Conservation (phyloP, 2,113 vertebrate genomes). For the Strigops habroptila region DNA sequence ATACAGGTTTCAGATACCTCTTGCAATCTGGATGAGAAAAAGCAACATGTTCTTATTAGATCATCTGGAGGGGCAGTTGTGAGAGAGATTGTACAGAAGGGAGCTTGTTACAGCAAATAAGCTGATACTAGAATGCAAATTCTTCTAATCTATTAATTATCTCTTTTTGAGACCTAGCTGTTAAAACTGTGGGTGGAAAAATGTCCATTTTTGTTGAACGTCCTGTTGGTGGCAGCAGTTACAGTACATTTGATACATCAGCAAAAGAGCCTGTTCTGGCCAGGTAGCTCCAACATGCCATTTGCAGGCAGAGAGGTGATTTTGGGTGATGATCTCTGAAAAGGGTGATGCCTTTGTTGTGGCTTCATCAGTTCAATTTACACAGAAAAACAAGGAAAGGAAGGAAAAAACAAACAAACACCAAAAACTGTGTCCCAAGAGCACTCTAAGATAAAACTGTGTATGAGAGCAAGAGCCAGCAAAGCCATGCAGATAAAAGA, state of each 20-base stretch:
- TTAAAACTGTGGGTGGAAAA: not conserved
- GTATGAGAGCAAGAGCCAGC: not conserved
- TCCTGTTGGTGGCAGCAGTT: slow-evolving; percentile 62
- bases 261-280: not conserved
- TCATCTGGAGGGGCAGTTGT: not conserved
- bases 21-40: not conserved
- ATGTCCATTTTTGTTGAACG: not conserved
- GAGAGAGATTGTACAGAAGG: not conserved
- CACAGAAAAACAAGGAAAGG: not conserved
- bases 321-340: not conserved
- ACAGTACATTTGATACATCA: not conserved
- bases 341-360: not conserved
- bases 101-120: not conserved
- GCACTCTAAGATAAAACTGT: not conserved
- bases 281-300: not conserved
- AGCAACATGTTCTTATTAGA: not conserved
- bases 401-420: accelerated
- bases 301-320: not conserved
- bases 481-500: not conserved
- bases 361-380: not conserved
- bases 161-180: not conserved
- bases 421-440: not conserved
- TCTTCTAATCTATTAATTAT: not conserved
- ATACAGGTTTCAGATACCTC: not conserved
- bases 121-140: not conserved